A percentile compares a stretch with the other conserved stretches of the same genome.
Conservation (phyloP, 2,888 invertebrate genomes). For the Eupithecia abbreviata region DNA sequence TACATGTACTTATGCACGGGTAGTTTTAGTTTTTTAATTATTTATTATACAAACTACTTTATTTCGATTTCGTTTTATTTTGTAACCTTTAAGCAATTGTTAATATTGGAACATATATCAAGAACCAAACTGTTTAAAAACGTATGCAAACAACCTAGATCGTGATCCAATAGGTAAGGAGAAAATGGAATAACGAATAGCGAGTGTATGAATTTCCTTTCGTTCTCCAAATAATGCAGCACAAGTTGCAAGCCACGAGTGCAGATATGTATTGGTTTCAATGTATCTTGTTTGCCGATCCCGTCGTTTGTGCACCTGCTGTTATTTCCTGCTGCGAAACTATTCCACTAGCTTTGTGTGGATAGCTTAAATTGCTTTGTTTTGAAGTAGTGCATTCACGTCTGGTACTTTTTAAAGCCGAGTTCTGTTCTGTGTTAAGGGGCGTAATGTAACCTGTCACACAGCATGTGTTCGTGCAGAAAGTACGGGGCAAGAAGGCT, state of each 20-base stretch:
- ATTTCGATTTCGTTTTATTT: background rate
- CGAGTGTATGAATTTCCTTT: background rate
- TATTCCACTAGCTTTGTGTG: conserved; percentile 28
- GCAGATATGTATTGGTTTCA: conserved; percentile 38
- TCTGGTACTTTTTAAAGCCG: background rate
- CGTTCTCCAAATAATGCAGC: conserved; percentile 5
- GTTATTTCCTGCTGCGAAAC: conserved; percentile 31
- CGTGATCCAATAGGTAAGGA: background rate
- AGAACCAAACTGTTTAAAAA: background rate
- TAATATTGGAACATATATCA: background rate
- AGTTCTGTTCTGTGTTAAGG: too few species aligned
- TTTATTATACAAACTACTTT: background rate
- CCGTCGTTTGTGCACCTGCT: conserved; percentile 39
- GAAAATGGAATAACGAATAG: background rate
- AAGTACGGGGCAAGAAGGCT: too few species aligned
- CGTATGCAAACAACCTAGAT: background rate
- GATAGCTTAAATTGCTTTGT: conserved; percentile 18
- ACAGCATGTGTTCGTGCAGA: too few species aligned
- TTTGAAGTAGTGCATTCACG: conserved; percentile 14
- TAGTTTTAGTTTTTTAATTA: background rate
- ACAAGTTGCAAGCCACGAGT: conserved; percentile 6
- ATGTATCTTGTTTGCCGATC: conserved; percentile 40
- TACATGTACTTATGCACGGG: too few species aligned
- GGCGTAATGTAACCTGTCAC: too few species aligned
- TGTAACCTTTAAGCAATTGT: background rate